Percentiles rank a stretch among this genome's conserved stretches.
These are phyloP conservation scores for Chloroceryle amazona DNA, from an alignment of 2,797 vertebrate genomes.

Conservation along the genomic window DNA sequence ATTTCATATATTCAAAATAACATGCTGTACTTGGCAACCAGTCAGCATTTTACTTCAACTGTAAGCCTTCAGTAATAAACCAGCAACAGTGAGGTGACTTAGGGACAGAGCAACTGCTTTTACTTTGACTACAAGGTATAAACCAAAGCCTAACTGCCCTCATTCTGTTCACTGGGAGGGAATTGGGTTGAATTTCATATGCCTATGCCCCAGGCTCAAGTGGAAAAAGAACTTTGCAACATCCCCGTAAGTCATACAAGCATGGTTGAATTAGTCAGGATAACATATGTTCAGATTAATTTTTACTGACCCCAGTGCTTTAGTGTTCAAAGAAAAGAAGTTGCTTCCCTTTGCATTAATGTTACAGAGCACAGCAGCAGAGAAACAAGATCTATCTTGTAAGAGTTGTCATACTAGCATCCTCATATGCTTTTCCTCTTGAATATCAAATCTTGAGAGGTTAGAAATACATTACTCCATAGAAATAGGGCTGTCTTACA, in stretches of 20 bases:
- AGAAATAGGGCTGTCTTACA: background rate
- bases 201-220: background rate
- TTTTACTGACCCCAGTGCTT: background rate
- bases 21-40: slow-evolving; percentile 52
- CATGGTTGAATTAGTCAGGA: background rate
- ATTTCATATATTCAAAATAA: slow-evolving; percentile 62
- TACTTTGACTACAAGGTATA: background rate
- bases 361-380: background rate
- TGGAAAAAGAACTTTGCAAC: background rate
- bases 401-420: background rate
- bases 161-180: background rate
- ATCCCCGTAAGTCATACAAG: background rate
- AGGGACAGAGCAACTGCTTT: slow-evolving; percentile 49
- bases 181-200: background rate
- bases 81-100: slow-evolving; percentile 50
- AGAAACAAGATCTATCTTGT: background rate
- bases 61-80: slow-evolving; percentile 28
- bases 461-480: background rate
- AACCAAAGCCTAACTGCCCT: background rate
- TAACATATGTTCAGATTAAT: background rate
- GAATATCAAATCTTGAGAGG: background rate
- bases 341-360: background rate
- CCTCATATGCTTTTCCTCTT: background rate
- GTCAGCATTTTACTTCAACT: slow-evolving; percentile 58
- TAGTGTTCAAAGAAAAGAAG: background rate